These are phyloP conservation scores for Gallinago solitaria DNA, from an alignment of 2,797 vertebrate species.

Conservation along the genomic window DNA sequence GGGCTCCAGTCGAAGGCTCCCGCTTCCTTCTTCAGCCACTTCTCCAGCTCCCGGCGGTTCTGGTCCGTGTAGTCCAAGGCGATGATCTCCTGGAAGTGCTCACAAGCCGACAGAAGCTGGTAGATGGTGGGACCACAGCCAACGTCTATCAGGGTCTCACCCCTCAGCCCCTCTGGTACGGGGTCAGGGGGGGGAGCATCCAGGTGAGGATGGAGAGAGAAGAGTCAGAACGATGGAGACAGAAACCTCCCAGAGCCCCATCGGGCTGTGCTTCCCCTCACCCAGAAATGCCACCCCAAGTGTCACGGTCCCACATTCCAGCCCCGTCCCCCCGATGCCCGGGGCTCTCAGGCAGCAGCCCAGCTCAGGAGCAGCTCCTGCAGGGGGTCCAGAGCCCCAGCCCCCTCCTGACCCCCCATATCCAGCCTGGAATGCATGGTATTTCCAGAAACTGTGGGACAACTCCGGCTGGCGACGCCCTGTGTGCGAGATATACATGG, in stretches of 20 bases:
- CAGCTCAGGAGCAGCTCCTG: background rate
- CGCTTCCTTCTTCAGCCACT: slow-evolving; percentile 69
- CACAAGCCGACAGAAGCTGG: slow-evolving; percentile 83
- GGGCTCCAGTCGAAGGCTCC: slow-evolving; percentile 78
- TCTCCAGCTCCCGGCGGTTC: slow-evolving; percentile 76
- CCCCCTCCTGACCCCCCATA: background rate
- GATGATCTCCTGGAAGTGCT: slow-evolving; percentile 76
- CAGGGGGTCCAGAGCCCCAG: background rate
- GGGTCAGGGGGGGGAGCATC: background rate
- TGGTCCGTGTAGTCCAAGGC: slow-evolving; percentile 77
- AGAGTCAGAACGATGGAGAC: background rate
- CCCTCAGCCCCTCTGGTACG: slow-evolving; percentile 68
- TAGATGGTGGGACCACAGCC: slow-evolving; percentile 80
- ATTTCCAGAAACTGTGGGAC: background rate
- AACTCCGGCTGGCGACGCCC: background rate
- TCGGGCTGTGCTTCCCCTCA: fast-evolving
- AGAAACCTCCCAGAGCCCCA: fast-evolving
- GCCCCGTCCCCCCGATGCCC: fast-evolving
- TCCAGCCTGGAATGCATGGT: fast-evolving
- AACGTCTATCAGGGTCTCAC: slow-evolving; percentile 74
- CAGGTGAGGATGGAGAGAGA: background rate
- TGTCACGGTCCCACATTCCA: fast-evolving
- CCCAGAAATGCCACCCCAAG: fast-evolving
- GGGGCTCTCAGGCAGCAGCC: no score
- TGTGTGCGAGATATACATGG: fast-evolving